Evolutionary conservation across 2,113 vertebrate genomes (phyloP).

Genomic region (Grantiella picta): DNA sequence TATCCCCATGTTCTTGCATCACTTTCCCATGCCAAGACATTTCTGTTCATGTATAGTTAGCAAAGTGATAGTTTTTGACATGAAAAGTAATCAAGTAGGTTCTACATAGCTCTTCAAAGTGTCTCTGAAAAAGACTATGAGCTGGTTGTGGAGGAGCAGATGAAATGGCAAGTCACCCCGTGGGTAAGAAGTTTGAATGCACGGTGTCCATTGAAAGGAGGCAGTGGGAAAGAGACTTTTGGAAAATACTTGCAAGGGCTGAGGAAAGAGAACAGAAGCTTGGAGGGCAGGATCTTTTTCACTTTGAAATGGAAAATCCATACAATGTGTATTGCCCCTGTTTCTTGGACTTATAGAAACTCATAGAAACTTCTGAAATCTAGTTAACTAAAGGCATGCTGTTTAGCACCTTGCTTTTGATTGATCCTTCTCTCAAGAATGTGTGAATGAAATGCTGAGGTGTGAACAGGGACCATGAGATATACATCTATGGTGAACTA

Average conservation of each 20-base stretch:
- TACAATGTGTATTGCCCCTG: not conserved
- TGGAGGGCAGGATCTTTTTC: not conserved
- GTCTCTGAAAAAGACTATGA: not conserved
- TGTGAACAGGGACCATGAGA: constrained; percentile 52
- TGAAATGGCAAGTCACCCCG: not conserved
- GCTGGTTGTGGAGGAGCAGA: not conserved
- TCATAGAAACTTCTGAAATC: constrained; percentile 42
- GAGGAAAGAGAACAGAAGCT: not conserved
- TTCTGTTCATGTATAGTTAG: not conserved
- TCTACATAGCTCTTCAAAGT: not conserved
- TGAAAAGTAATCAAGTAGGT: not conserved
- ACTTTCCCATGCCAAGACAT: not conserved
- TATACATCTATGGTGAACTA: not conserved
- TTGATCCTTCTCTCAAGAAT: constrained; percentile 58
- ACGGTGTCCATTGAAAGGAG: not conserved
- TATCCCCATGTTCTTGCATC: not conserved
- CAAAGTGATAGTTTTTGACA: not conserved
- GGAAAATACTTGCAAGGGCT: not conserved
- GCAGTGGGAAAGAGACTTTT: not conserved
- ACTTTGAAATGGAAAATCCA: not conserved
- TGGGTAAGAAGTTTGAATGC: not conserved
- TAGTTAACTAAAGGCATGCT: constrained; percentile 50
- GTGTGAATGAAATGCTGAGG: constrained; percentile 59
- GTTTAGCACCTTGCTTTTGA: constrained; percentile 54
- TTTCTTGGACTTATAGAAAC: not conserved